Percentiles rank a stretch among this genome's conserved stretches.
phyloP scores from a whole-genome alignment of 2,888 invertebrate genomes.

The Drosophila robusta region DNA sequence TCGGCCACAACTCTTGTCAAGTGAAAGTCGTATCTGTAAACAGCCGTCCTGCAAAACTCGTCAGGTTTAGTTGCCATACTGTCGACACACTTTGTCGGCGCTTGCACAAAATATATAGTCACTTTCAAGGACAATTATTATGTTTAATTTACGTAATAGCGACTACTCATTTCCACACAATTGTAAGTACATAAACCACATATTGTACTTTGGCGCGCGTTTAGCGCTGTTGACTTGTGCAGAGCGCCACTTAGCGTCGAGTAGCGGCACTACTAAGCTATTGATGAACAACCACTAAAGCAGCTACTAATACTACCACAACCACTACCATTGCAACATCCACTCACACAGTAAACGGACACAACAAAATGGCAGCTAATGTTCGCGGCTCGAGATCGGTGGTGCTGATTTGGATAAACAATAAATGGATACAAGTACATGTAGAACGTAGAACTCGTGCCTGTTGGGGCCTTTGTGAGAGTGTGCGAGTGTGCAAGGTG shows the following conservation, averaged over 20 bases:
- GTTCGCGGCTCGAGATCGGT: conserved; percentile 67
- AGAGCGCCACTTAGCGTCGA: conserved; percentile 62
- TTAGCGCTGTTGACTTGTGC: conserved; percentile 22
- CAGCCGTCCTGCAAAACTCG: background rate
- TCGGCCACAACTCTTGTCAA: conserved; percentile 15
- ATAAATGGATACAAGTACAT: conserved; percentile 69
- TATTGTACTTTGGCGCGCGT: conserved; percentile 50
- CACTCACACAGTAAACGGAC: conserved; percentile 21
- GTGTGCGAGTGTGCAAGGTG: conserved; percentile 10
- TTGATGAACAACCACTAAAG: conserved; percentile 23
- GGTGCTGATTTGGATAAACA: conserved; percentile 68
- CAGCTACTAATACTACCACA: conserved; percentile 8
- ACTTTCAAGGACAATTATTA: conserved; percentile 3
- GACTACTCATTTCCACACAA: background rate
- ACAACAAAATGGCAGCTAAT: conserved; percentile 65
- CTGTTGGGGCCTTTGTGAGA: background rate
- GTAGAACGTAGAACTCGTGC: background rate
- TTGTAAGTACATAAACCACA: no score
- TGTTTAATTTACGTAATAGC: background rate
- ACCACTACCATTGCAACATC: background rate
- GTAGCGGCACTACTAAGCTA: conserved; percentile 50
- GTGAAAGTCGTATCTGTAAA: conserved; percentile 21
- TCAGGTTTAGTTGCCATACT: background rate
- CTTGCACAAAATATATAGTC: no score
- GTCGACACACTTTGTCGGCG: no score